Evolutionary conservation across 1,140 invertebrate species (phyloP).

Genomic region (Acromyrmex charruanus): DNA sequence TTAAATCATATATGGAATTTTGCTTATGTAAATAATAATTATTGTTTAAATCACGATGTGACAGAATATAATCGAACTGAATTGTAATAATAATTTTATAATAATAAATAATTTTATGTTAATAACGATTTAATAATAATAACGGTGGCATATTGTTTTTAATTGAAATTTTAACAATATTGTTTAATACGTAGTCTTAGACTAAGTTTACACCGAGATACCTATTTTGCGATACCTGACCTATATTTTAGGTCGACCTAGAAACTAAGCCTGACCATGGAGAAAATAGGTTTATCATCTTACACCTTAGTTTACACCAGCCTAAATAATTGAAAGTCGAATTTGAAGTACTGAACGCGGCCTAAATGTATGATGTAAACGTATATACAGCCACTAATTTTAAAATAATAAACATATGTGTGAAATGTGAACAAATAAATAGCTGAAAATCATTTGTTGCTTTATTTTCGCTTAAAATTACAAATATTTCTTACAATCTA

Average conservation of each 20-base stretch:
- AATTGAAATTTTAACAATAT: background rate
- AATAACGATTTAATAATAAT: background rate
- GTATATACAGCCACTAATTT: too few species aligned
- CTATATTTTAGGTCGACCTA: too few species aligned
- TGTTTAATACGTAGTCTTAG: background rate
- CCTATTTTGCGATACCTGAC: too few species aligned
- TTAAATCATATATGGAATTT: background rate
- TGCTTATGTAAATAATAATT: background rate
- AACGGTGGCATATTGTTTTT: background rate
- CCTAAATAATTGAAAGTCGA: too few species aligned
- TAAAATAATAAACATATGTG: too few species aligned
- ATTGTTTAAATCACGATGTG: background rate
- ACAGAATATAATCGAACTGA: background rate
- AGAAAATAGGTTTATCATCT: too few species aligned
- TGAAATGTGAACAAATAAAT: background rate
- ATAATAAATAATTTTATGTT: too few species aligned
- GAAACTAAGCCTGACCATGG: too few species aligned
- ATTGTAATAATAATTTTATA: background rate
- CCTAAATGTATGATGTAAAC: too few species aligned
- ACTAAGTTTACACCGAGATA: too few species aligned
- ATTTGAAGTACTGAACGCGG: too few species aligned
- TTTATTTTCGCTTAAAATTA: background rate
- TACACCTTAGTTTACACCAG: too few species aligned
- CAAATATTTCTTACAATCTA: background rate
- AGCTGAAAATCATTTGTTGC: background rate